These are phyloP conservation scores for Melanchra persicariae DNA, from an alignment of 2,888 invertebrate species.

Conservation along the genomic window DNA sequence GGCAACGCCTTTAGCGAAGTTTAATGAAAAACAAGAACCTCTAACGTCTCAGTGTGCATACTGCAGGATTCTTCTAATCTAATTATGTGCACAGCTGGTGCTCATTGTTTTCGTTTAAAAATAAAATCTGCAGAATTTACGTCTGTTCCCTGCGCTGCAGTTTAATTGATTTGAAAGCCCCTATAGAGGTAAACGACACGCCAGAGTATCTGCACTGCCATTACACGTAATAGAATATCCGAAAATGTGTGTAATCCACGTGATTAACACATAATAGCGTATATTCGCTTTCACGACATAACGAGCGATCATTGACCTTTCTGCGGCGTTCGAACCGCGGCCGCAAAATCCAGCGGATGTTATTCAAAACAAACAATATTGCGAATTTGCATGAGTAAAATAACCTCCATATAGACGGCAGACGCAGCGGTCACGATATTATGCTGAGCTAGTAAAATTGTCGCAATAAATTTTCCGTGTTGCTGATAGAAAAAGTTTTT, in stretches of 20 bases:
- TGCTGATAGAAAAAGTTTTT: slow-evolving; percentile 84
- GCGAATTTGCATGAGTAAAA: slow-evolving; percentile 73
- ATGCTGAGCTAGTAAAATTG: slow-evolving; percentile 75
- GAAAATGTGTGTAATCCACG: slow-evolving; percentile 51
- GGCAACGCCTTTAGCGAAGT: slow-evolving; percentile 76
- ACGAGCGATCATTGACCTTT: slow-evolving; percentile 59
- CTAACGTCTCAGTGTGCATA: slow-evolving; percentile 73
- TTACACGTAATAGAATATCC: slow-evolving; percentile 55
- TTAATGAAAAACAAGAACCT: slow-evolving; percentile 78
- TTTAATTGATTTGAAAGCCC: slow-evolving; percentile 37
- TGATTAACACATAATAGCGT: slow-evolving; percentile 59
- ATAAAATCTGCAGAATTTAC: slow-evolving; percentile 38
- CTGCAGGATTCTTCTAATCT: slow-evolving; percentile 76
- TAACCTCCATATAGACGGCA: slow-evolving; percentile 58
- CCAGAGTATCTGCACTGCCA: slow-evolving; percentile 55
- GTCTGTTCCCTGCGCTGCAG: slow-evolving; percentile 1
- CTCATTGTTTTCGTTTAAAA: slow-evolving; percentile 68
- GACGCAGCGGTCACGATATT: slow-evolving; percentile 66
- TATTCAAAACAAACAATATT: slow-evolving; percentile 74
- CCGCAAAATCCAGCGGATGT: slow-evolving; percentile 69
- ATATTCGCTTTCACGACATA: slow-evolving; percentile 48
- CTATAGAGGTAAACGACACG: slow-evolving; percentile 66
- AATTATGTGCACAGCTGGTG: slow-evolving; percentile 76
- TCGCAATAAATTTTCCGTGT: slow-evolving; percentile 79
- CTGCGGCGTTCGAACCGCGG: slow-evolving; percentile 61